Percentiles rank a stretch among this genome's conserved stretches.
Evolutionary conservation across 1,140 invertebrate genomes (phyloP).

Genomic region (Stegodyphus dumicola): DNA sequence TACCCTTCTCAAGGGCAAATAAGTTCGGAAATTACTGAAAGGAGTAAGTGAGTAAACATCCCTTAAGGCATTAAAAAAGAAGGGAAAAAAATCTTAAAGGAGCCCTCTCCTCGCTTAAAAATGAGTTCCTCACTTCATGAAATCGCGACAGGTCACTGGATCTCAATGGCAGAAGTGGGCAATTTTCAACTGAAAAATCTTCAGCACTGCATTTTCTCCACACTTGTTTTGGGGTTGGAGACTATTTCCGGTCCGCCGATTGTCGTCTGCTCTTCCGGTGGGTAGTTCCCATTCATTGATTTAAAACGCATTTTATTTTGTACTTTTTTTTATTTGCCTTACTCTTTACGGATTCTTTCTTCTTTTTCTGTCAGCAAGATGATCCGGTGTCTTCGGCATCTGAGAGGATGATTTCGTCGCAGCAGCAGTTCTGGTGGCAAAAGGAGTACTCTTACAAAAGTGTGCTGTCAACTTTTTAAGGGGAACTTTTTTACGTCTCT

Average conservation of each 20-base stretch:
- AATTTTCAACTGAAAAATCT: constrained; percentile 2
- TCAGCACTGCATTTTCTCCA: constrained; percentile 34
- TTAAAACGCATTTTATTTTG: constrained; percentile 8
- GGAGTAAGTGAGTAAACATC: constrained; percentile 55
- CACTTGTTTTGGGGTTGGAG: constrained; percentile 44
- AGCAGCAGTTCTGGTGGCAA: not conserved
- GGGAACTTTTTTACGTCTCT: not conserved
- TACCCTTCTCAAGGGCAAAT: constrained; percentile 1
- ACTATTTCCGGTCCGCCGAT: constrained; percentile 49
- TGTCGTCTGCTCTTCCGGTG: constrained; percentile 48
- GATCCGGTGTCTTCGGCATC: not conserved
- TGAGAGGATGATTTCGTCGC: not conserved
- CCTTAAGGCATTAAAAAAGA: constrained; percentile 1
- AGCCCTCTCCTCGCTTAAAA: not conserved
- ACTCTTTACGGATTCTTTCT: not conserved
- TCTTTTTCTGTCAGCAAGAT: constrained; percentile 28
- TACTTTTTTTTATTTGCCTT: constrained; percentile 17
- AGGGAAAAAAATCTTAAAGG: constrained; percentile 10
- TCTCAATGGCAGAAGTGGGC: constrained; percentile 45
- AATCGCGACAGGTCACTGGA: constrained; percentile 55
- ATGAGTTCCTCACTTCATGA: constrained; percentile 36
- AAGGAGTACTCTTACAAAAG: constrained; percentile 14
- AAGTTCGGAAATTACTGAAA: constrained; percentile 20
- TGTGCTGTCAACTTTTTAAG: constrained; percentile 4
- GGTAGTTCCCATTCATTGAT: constrained; percentile 25